Evolutionary conservation across 2,113 vertebrate genomes (phyloP).

Genomic region (Lota lota): DNA sequence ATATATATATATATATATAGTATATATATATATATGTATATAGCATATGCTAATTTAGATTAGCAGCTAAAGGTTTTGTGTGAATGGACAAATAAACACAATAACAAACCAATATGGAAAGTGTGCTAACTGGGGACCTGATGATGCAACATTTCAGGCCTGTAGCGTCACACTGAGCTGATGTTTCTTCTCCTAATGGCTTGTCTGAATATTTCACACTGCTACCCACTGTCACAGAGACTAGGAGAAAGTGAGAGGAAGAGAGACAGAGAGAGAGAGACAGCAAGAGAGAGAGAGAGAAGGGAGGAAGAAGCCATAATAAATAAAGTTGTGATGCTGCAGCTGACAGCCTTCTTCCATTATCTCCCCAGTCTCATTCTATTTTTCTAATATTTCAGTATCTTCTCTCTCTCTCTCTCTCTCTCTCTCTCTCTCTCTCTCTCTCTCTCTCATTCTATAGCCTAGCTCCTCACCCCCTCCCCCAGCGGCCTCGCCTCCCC

Average conservation of each 20-base stretch:
- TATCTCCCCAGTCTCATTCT: conserved; percentile 29
- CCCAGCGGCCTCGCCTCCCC: neutral
- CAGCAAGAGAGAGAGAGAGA: neutral
- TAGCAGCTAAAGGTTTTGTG: too few species aligned
- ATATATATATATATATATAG: too few species aligned
- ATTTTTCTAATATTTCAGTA: neutral
- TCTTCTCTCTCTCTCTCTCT: neutral
- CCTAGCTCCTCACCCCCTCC: neutral
- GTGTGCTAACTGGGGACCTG: too few species aligned
- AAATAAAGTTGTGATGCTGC: conserved; percentile 48
- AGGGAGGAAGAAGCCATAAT: conserved; percentile 40
- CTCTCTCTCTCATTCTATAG: conserved; percentile 1
- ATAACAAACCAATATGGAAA: too few species aligned
- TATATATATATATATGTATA: too few species aligned
- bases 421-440: conserved; percentile 5
- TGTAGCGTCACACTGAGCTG: conserved; percentile 54
- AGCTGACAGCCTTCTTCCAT: conserved; percentile 14
- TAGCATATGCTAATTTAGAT: too few species aligned
- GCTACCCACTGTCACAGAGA: conserved; percentile 44
- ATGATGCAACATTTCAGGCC: neutral
- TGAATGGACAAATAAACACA: too few species aligned
- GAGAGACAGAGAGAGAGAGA: conserved; percentile 38
- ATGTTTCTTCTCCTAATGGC: conserved; percentile 51
- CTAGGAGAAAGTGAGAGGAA: conserved; percentile 29
- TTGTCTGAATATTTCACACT: conserved; percentile 64